Base-by-base conservation (phyloP, 2,888 invertebrate genomes). In the Merodon equestris region DNA sequence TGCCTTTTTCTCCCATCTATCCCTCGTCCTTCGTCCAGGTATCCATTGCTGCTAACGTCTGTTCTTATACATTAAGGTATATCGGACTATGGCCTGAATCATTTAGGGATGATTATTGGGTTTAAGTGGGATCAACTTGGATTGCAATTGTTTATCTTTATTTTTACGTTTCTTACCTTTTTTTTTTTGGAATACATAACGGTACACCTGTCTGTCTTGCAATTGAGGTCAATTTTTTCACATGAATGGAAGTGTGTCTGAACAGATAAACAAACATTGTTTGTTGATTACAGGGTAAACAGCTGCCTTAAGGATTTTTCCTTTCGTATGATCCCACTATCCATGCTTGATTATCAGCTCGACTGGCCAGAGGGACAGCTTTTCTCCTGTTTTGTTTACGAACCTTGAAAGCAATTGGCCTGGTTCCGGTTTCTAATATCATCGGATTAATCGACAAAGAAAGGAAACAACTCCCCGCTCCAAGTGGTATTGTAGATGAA, bases 221-320 rank as follows among this genome's bases (percentile, higher is more conserved):
- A 19, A 5, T 5, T 19, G 27, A 10, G 57, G 45, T 38, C 60
- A 45, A 17, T 54, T 58, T 60, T 68, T 68, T 38, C 45, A 38
- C 51, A 51, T 27, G 58, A 60, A n/a, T 60, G 53, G 27, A 53
- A 60, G 42, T 68, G 58, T 44, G 51, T 45, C 42, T 36, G 44
- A 45, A 68, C 19, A 45, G 53, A 68, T 60, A 68, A 68, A 68
- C 40, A 68, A 45, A 53, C 45, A 60, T 58, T 45, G 38, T 68
- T 68, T 53, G 45, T 51, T 45, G 68, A 68, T 68, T 68, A 68
- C 58, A 53, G 45, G 58, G 68, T 53, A 60, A 68, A 60, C 58
- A 68, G 51, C 12, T 19, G 53, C 68, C 58, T 53, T 27, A n/a
- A 60, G 45, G 19, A 3, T 3, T 9, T 3, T 40, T 40, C n/a